phyloP scores from a whole-genome alignment of 2,113 vertebrate species.

The Albula glossodonta region DNA sequence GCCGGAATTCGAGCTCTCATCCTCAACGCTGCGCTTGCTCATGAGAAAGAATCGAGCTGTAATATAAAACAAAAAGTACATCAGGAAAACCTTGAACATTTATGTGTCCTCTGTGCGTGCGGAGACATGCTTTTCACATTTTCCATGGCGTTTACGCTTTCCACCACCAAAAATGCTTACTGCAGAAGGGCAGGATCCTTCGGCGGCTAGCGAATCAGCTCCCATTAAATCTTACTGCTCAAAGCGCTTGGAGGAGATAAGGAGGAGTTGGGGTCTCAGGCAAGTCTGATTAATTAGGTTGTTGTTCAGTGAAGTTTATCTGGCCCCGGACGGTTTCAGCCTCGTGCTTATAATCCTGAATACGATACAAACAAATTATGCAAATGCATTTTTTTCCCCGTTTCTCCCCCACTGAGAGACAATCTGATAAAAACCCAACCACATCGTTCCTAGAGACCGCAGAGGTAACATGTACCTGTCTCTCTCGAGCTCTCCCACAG shows the following conservation, averaged over 20 bases:
- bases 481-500: too few species aligned
- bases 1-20: not conserved
- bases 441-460: not conserved
- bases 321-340: constrained; percentile 6
- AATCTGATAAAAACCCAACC: constrained; percentile 10
- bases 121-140: constrained; percentile 25
- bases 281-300: constrained; percentile 9
- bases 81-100: not conserved
- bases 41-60: not conserved
- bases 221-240: constrained; percentile 5
- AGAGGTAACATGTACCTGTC: not conserved
- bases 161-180: constrained; percentile 7
- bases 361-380: constrained; percentile 10
- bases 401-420: not conserved
- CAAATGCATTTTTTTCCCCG: not conserved
- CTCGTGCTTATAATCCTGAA: not conserved
- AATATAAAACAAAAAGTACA: constrained; percentile 10
- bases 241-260: not conserved
- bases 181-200: not conserved
- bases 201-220: not conserved
- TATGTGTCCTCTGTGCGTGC: constrained; percentile 3
- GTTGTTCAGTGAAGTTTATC: constrained; percentile 1
- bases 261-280: not conserved
- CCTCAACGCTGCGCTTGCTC: not conserved
- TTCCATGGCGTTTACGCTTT: constrained; percentile 13